These are phyloP conservation scores for Laothoe populi DNA, from an alignment of 2,888 invertebrate species.

Conservation along the genomic window DNA sequence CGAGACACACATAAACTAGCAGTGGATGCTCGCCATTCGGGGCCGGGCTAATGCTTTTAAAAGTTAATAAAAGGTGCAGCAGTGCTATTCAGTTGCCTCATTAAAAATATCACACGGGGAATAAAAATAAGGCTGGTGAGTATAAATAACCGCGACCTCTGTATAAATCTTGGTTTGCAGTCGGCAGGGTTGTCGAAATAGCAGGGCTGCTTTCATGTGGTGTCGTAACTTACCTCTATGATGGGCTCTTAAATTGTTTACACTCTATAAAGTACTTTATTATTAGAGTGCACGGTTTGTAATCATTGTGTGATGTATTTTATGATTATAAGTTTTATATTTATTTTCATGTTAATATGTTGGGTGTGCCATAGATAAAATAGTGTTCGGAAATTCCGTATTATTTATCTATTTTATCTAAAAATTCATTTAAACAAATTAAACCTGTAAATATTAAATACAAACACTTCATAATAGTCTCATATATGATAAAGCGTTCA, in stretches of 20 bases:
- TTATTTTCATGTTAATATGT: background rate
- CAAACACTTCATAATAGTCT: background rate
- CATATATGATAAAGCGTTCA: slow-evolving; percentile 5
- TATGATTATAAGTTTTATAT: background rate
- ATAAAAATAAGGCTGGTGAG: slow-evolving; percentile 77
- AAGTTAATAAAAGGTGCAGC: slow-evolving; percentile 76
- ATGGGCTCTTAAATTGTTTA: slow-evolving; percentile 25
- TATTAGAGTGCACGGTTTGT: slow-evolving; percentile 23
- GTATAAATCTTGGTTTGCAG: slow-evolving; percentile 80
- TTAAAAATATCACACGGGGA: slow-evolving; percentile 82
- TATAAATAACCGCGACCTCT: slow-evolving; percentile 77
- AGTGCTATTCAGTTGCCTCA: slow-evolving; percentile 75
- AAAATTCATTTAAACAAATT: no score
- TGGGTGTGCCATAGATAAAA: background rate
- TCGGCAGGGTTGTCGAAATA: slow-evolving; percentile 64
- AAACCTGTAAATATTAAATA: no score
- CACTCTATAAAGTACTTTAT: slow-evolving; percentile 25
- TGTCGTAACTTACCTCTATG: slow-evolving; percentile 24
- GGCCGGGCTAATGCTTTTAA: slow-evolving; percentile 65
- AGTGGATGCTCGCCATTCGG: slow-evolving; percentile 55
- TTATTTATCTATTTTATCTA: no score
- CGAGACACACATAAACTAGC: slow-evolving; percentile 50
- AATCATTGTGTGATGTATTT: slow-evolving; percentile 15
- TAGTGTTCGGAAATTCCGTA: background rate
- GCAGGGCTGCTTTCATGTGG: slow-evolving; percentile 30